phyloP scores from a whole-genome alignment of 2,113 vertebrate genomes.

The Thinocorus orbignyianus region DNA sequence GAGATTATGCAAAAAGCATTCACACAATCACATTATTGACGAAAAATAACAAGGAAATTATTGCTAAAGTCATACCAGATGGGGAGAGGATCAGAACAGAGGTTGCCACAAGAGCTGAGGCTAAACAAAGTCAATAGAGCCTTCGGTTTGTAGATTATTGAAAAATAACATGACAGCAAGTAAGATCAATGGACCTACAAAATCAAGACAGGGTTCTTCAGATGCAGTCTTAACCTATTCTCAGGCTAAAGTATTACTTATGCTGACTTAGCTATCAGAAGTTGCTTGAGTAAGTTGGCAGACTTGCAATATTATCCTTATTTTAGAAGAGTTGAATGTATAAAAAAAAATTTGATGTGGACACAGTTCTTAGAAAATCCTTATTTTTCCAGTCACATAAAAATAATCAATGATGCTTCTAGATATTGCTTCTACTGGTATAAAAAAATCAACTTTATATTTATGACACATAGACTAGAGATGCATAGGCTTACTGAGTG shows the following conservation, averaged over 20 bases:
- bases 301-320: not conserved
- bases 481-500: not conserved
- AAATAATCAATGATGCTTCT: not conserved
- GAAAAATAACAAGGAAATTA: not conserved
- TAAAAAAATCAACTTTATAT: not conserved
- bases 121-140: not conserved
- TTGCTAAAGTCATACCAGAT: not conserved
- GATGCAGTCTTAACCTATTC: not conserved
- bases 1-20: not conserved
- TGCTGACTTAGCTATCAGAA: not conserved
- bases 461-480: not conserved
- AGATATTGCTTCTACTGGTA: not conserved
- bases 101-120: not conserved
- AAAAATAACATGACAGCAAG: not conserved
- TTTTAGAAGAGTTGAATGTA: not conserved
- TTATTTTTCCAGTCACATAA: not conserved
- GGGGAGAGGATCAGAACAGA: not conserved
- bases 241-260: not conserved
- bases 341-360: not conserved
- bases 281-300: not conserved
- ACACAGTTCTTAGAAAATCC: not conserved
- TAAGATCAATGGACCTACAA: not conserved
- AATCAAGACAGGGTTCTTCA: not conserved
- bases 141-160: not conserved
- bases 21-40: not conserved